These are phyloP conservation scores for Opisthocomus hoazin DNA, from an alignment of 2,113 vertebrate genomes.

Conservation along the genomic window DNA sequence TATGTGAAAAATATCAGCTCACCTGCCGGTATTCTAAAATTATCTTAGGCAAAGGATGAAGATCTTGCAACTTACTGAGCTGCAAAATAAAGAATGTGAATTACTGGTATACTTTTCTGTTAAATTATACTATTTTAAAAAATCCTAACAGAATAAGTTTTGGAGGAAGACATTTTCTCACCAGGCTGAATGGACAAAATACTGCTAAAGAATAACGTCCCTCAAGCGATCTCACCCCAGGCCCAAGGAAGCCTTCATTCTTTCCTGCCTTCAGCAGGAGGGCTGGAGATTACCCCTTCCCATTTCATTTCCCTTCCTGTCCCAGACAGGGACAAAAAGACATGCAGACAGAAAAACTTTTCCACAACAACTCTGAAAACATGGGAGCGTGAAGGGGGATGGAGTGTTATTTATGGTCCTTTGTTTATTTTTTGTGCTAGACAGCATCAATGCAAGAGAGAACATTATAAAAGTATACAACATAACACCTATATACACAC, in stretches of 20 bases:
- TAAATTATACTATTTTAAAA: neutral
- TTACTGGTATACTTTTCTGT: neutral
- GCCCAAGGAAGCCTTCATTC: neutral
- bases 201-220: neutral
- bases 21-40: conserved; percentile 90
- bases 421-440: neutral
- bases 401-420: neutral
- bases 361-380: neutral
- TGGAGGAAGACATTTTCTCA: neutral
- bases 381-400: neutral
- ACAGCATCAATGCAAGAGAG: neutral
- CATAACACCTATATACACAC: neutral
- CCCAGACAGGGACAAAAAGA: neutral
- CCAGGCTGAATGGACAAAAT: neutral
- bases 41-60: conserved; percentile 90
- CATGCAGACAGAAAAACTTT: neutral
- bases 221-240: neutral
- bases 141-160: neutral
- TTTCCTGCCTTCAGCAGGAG: neutral
- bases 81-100: conserved; percentile 47
- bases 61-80: conserved; percentile 82
- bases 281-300: neutral
- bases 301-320: neutral
- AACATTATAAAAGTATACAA: neutral
- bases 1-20: neutral